Base-by-base conservation (phyloP, 2,797 vertebrate species). In the Morelia viridis region DNA sequence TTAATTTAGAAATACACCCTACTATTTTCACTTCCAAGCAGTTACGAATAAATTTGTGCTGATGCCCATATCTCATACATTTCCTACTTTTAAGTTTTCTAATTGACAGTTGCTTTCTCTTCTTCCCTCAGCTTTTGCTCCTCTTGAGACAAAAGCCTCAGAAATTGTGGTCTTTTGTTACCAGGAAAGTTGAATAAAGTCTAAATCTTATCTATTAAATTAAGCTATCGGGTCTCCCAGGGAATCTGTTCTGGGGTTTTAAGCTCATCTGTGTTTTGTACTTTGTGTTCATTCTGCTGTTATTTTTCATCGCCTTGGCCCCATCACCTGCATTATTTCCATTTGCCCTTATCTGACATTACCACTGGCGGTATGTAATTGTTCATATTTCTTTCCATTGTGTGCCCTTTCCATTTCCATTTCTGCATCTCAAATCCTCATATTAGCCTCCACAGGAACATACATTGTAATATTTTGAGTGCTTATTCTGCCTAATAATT, bases 161-260 rank as follows among this genome's bases (percentile, higher is more conserved):
- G 85, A 90, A 92, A 80, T 22, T 50, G 28, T 84, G 58, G 3
- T 13, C 87, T 90, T 50, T 90, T 92, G 5, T 85, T 94, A 64
- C 53, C 35, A 65, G 85, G 56, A 94, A 93, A 87, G 57, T 31
- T 92, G 87, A 95, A 92, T 41, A 80, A 88, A 87, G 65, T 91
- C 92, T 87, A 93, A 93, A 93, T 90, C 65, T 76, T 91, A 76
- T 85, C 60, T 93, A 89, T 31, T 89, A 92, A 95, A 93, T 85
- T 76, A 95, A 89, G 57, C 50, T 0, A 41, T 41, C 0, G 80
- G 56, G 26, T 56, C 62, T 71, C 64, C n/a, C 0, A 0, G 84
- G 56, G 17, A 85, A 91, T 88, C 9, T 26, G 57, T 90, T 92
- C 9, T 50, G 56, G 10, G 28, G 22, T 11, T 85, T 92, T 64